These are phyloP conservation scores for Calypte anna DNA, from an alignment of 2,113 vertebrate genomes.

Conservation along the genomic window DNA sequence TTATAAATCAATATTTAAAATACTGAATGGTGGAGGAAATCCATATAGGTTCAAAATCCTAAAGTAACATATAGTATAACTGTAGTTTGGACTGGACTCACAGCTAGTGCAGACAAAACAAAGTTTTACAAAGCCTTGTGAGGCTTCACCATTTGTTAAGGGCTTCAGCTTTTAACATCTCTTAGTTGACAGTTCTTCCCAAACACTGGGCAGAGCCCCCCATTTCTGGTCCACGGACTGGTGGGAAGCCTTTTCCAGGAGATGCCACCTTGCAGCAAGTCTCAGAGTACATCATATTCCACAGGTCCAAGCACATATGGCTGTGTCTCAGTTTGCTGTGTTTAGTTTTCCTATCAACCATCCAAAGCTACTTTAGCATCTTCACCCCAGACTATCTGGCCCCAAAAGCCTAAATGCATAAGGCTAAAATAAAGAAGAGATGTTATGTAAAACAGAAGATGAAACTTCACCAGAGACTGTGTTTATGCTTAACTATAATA, in stretches of 20 bases:
- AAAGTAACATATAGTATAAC: background rate
- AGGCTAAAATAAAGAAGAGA: background rate
- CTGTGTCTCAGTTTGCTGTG: background rate
- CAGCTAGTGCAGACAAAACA: background rate
- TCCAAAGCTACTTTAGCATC: background rate
- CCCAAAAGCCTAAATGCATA: background rate
- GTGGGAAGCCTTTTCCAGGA: background rate
- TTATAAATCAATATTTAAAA: background rate
- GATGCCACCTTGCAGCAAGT: background rate
- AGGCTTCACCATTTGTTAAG: background rate
- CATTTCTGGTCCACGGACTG: background rate
- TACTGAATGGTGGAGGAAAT: background rate
- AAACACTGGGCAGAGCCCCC: background rate
- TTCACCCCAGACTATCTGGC: background rate
- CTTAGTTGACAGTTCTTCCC: background rate
- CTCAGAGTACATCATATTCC: background rate
- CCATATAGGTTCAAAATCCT: background rate
- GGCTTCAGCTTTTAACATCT: background rate
- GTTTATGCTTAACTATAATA: background rate
- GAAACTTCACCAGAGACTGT: background rate
- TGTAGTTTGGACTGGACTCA: background rate
- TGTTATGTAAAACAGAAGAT: background rate
- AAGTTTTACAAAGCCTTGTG: background rate
- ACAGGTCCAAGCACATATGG: background rate
- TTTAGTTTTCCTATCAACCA: background rate